Evolutionary conservation across 1,140 invertebrate species (phyloP).

Genomic region (Caenorhabditis brenneri): DNA sequence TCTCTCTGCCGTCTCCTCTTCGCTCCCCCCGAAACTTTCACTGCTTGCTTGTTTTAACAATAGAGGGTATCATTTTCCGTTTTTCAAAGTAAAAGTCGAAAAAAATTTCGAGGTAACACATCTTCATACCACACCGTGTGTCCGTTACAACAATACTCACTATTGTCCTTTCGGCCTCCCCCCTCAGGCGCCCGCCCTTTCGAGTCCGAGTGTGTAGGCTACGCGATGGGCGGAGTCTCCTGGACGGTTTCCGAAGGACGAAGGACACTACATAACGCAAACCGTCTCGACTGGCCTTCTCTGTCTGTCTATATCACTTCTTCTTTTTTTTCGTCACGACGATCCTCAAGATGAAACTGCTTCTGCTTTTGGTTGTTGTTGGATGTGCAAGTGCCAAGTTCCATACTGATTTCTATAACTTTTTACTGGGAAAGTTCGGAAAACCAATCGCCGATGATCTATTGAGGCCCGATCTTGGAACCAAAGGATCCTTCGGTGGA

Average conservation of each 20-base stretch:
- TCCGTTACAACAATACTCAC: not conserved
- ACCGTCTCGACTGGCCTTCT: too few species aligned
- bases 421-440: constrained; percentile 11
- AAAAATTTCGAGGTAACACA: not conserved
- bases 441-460: constrained; percentile 24
- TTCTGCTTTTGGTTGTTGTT: not conserved
- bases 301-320: not conserved
- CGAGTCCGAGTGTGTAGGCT: constrained; percentile 14
- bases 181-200: not conserved
- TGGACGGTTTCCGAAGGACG: not conserved
- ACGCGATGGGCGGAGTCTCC: not conserved
- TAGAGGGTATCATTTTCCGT: not conserved
- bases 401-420: constrained; percentile 22
- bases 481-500: not conserved
- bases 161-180: not conserved
- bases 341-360: not conserved
- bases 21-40: not conserved
- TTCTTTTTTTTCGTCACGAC: not conserved
- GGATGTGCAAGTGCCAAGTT: not conserved
- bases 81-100: not conserved
- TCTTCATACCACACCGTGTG: not conserved
- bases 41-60: constrained; percentile 21
- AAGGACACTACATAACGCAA: constrained; percentile 22
- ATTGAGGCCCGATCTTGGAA: not conserved
- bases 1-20: not conserved